phyloP scores from a whole-genome alignment of 30 jellyfish, hydroid and myxozoan genomes.

The Hydra vulgaris region DNA sequence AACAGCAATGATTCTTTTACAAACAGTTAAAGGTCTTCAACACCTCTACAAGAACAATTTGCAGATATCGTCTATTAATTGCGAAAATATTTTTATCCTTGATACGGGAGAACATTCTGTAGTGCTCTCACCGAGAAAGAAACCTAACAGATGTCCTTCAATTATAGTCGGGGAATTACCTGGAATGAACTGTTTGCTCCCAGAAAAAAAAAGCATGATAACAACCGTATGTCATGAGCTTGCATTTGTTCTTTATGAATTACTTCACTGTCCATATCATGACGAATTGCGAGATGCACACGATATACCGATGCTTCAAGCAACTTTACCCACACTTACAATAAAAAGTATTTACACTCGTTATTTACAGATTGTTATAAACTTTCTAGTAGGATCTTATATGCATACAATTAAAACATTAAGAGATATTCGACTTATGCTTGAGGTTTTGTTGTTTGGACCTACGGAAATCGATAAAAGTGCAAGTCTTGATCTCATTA shows the following conservation, averaged over 20 bases:
- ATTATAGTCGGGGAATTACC: slow-evolving; percentile 23
- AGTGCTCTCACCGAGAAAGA: slow-evolving; percentile 42
- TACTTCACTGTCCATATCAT: slow-evolving; percentile 53
- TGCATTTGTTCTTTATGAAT: slow-evolving; percentile 35
- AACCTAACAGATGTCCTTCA: slow-evolving; percentile 26
- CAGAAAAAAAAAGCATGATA: background rate
- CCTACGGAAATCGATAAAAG: slow-evolving; percentile 48
- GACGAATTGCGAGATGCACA: slow-evolving; percentile 22
- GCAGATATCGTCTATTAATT: slow-evolving; percentile 6
- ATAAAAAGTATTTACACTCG: slow-evolving; percentile 57
- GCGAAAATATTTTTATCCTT: slow-evolving; percentile 46
- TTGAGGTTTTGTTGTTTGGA: slow-evolving; percentile 68
- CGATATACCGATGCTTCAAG: slow-evolving; percentile 17
- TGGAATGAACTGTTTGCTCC: slow-evolving; percentile 1
- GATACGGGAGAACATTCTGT: slow-evolving; percentile 36
- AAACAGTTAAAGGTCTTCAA: slow-evolving; percentile 56
- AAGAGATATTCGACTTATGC: slow-evolving; percentile 22
- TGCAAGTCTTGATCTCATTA: slow-evolving; percentile 30
- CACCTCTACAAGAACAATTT: slow-evolving; percentile 38
- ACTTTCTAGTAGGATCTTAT: slow-evolving; percentile 15
- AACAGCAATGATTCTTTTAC: slow-evolving; percentile 59
- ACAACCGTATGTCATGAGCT: slow-evolving; percentile 34
- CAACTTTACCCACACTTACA: slow-evolving; percentile 46
- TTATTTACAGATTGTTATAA: slow-evolving; percentile 45
- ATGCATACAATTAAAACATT: slow-evolving; percentile 16